Conservation (phyloP, 2,888 invertebrate genomes). For the Thysanoteuthis rhombus region DNA sequence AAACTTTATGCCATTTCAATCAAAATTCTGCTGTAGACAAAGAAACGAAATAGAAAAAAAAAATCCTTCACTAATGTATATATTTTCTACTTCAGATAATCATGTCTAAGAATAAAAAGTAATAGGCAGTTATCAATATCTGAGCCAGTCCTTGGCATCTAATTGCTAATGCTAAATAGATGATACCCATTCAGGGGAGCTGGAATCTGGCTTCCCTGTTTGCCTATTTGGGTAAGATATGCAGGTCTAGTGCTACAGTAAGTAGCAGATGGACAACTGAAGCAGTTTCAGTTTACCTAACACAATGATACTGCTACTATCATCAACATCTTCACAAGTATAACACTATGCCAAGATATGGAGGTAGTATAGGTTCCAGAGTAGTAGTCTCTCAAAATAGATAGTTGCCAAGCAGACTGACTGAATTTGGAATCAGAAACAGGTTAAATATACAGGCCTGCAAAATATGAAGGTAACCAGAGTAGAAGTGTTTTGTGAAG, state of each 20-base stretch:
- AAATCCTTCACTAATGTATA: neutral
- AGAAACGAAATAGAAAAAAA: neutral
- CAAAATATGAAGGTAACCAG: neutral
- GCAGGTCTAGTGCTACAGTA: constrained; percentile 15
- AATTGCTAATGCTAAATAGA: neutral
- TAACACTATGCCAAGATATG: neutral
- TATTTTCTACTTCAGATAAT: neutral
- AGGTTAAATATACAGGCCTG: neutral
- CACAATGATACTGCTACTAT: neutral
- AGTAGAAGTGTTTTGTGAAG: neutral
- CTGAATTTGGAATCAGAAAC: constrained; percentile 14
- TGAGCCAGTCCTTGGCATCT: neutral
- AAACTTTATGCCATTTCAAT: neutral
- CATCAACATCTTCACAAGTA: neutral
- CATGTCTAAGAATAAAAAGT: neutral
- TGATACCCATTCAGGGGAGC: neutral
- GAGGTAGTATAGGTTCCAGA: neutral
- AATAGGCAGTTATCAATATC: neutral
- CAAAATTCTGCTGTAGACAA: neutral
- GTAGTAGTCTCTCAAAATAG: constrained; percentile 20
- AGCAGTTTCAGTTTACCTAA: constrained; percentile 14
- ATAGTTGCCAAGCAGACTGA: neutral
- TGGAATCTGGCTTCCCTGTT: constrained; percentile 21
- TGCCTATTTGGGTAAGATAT: constrained; percentile 27
- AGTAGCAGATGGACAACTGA: neutral